Conservation (phyloP, 2,797 vertebrate genomes). For the Poeciliopsis infans region DNA sequence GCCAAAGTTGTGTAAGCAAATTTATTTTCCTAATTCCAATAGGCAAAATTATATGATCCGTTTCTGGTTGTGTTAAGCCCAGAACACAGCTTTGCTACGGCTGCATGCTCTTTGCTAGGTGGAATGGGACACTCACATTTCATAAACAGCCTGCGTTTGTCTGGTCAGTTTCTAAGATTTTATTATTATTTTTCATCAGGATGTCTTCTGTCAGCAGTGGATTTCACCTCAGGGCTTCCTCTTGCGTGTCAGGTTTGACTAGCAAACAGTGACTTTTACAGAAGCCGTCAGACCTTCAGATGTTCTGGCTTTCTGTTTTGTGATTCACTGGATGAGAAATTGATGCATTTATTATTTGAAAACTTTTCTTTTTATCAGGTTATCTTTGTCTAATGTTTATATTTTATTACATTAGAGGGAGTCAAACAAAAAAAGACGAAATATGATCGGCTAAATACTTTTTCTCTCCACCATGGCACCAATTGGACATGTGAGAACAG, state of each 20-base stretch:
- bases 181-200: neutral
- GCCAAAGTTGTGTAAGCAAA: no score
- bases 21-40: no score
- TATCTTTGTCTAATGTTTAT: neutral
- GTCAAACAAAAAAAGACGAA: neutral
- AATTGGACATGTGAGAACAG: neutral
- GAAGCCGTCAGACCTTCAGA: no score
- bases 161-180: no score
- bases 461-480: neutral
- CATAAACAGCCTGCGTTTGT: no score
- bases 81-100: no score
- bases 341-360: neutral
- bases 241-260: neutral
- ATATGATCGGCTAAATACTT: neutral
- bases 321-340: no score
- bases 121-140: no score
- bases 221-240: neutral
- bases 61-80: no score
- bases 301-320: no score
- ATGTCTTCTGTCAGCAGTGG: neutral
- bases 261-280: neutral
- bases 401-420: neutral
- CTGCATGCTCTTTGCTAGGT: no score
- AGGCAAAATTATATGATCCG: no score
- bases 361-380: neutral